phyloP scores from a whole-genome alignment of 1,140 invertebrate genomes.

The Belonocnema kinseyi region DNA sequence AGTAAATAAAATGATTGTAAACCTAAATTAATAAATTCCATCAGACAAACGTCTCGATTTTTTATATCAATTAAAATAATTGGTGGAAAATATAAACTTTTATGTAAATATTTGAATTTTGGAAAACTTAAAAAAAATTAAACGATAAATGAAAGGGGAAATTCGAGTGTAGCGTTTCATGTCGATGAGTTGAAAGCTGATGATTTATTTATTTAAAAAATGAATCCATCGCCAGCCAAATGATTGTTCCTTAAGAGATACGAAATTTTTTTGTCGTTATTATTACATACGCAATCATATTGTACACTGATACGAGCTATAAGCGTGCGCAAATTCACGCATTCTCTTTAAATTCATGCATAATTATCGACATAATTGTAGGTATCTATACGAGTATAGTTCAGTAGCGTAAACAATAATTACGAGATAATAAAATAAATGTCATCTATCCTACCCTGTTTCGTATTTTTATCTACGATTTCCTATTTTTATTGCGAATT shows the following conservation, averaged over 20 bases:
- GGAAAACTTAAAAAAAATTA: too few relatives aligned
- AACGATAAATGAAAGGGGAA: too few relatives aligned
- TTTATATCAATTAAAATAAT: too few relatives aligned
- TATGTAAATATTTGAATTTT: too few relatives aligned
- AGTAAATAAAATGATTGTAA: not conserved
- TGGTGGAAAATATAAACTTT: too few relatives aligned
- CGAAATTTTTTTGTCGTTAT: slow-evolving; percentile 39
- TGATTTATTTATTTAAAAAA: slow-evolving; percentile 51
- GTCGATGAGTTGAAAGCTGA: slow-evolving; percentile 34
- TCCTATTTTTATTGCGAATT: not conserved
- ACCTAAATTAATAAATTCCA: not conserved
- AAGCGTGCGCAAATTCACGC: slow-evolving; percentile 63
- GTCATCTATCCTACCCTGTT: slow-evolving; percentile 68
- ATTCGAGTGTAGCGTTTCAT: too few relatives aligned
- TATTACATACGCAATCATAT: slow-evolving; percentile 21
- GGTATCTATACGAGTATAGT: slow-evolving; percentile 74
- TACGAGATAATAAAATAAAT: slow-evolving; percentile 74
- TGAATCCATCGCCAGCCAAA: slow-evolving; percentile 52
- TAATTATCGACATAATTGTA: slow-evolving; percentile 76
- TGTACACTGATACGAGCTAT: slow-evolving; percentile 55
- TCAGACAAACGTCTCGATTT: too few relatives aligned
- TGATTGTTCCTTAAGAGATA: slow-evolving; percentile 34
- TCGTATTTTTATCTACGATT: slow-evolving; percentile 13
- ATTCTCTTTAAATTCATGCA: slow-evolving; percentile 72
- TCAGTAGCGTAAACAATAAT: slow-evolving; percentile 71